phyloP scores from a whole-genome alignment of 2,888 invertebrate species.

The Cephus sareptanus region DNA sequence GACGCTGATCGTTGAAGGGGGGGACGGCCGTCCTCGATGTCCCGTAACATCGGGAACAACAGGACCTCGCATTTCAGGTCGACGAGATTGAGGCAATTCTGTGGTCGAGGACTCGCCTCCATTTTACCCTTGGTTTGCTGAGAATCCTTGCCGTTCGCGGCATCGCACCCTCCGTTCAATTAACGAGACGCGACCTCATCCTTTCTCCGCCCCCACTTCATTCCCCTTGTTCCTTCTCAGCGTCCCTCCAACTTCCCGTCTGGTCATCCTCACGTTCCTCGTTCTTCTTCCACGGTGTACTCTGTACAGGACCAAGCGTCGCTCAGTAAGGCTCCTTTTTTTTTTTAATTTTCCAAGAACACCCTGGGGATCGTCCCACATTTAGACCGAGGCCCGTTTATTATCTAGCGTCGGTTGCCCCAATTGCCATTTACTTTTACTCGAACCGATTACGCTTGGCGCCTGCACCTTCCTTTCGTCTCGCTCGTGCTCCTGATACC shows the following conservation, averaged over 20 bases:
- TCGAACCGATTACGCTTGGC: not conserved
- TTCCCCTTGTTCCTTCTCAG: not conserved
- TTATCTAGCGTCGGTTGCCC: not conserved
- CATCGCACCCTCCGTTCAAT: constrained; percentile 45
- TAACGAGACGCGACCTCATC: constrained; percentile 42
- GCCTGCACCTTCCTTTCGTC: not conserved
- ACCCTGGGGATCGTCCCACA: not conserved
- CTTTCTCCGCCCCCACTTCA: not conserved
- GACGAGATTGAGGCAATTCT: constrained; percentile 46
- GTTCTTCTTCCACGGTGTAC: not conserved
- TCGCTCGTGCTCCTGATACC: not conserved
- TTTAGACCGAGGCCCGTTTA: not conserved
- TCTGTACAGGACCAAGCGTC: not conserved
- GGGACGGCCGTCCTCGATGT: not conserved
- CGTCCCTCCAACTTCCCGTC: not conserved
- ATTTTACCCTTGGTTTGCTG: constrained; percentile 14
- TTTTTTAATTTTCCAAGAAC: constrained; percentile 4
- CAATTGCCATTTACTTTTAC: constrained; percentile 5
- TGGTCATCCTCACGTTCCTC: not conserved
- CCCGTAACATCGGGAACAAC: constrained; percentile 7
- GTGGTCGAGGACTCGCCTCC: constrained; percentile 47
- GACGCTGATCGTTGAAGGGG: not conserved
- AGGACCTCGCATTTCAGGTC: constrained; percentile 20
- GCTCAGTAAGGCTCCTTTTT: not conserved
- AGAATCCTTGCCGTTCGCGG: constrained; percentile 30